A percentile compares a stretch with the other conserved stretches of the same genome.
Conservation (phyloP, 1,140 invertebrate species). For the Rhopalosiphum padi region DNA sequence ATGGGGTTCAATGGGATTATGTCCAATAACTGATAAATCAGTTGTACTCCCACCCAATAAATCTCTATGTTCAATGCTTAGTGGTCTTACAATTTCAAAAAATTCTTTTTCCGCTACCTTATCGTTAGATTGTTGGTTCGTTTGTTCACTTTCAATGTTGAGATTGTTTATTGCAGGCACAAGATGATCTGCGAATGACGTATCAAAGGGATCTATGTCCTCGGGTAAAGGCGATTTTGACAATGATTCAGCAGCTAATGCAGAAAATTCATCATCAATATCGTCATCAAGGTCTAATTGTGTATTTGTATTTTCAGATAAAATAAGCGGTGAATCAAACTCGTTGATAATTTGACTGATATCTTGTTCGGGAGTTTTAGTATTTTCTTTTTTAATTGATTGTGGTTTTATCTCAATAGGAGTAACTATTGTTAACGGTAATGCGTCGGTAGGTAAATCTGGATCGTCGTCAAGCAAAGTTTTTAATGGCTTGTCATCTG, state of each 20-base stretch:
- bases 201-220: constrained; percentile 81
- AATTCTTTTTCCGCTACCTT: constrained; percentile 36
- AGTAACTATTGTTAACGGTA: constrained; percentile 54
- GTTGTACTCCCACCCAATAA: constrained; percentile 71
- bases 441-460: constrained; percentile 50
- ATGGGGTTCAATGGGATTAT: constrained; percentile 72
- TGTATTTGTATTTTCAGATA: background rate
- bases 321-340: constrained; percentile 55
- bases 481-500: constrained; percentile 66
- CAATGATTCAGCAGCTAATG: constrained; percentile 74
- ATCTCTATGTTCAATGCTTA: constrained; percentile 60
- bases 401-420: constrained; percentile 24
- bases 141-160: constrained; percentile 62
- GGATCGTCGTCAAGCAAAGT: constrained; percentile 77
- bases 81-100: constrained; percentile 57
- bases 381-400: constrained; percentile 7
- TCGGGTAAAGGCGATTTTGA: constrained; percentile 47
- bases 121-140: background rate
- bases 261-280: constrained; percentile 76
- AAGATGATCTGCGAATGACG: constrained; percentile 80
- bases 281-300: constrained; percentile 63
- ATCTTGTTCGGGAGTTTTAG: constrained; percentile 37
- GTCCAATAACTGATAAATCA: constrained; percentile 74
- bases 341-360: constrained; percentile 64
- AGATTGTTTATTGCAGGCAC: constrained; percentile 73